phyloP scores from a whole-genome alignment of 2,888 invertebrate species.

The Rhingia rostrata region DNA sequence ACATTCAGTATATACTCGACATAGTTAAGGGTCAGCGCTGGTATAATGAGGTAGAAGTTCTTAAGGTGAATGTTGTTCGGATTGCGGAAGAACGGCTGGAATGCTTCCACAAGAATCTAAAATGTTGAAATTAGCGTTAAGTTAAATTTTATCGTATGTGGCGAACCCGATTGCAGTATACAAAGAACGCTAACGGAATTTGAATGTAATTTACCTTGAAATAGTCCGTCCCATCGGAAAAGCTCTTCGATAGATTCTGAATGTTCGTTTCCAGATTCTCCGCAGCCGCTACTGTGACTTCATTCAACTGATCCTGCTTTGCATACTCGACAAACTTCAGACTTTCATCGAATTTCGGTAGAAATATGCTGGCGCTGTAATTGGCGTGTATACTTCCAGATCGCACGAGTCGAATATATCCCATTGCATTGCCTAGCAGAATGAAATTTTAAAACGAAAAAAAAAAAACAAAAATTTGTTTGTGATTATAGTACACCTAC shows the following conservation, averaged over 20 bases:
- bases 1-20: slow-evolving; percentile 95
- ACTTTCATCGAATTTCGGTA: slow-evolving; percentile 89
- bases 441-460: slow-evolving; percentile 78
- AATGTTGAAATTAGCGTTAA: too few species aligned
- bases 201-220: slow-evolving; percentile 77
- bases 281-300: slow-evolving; percentile 86
- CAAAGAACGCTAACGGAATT: too few species aligned
- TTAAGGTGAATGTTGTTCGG: slow-evolving; percentile 93
- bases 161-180: too few species aligned
- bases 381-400: slow-evolving; percentile 97
- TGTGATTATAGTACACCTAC: slow-evolving; percentile 82
- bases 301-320: slow-evolving; percentile 85
- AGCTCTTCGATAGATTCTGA: slow-evolving; percentile 90
- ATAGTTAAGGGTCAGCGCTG: slow-evolving; percentile 96
- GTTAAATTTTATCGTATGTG: too few species aligned
- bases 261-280: slow-evolving; percentile 91
- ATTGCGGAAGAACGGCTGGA: slow-evolving; percentile 93
- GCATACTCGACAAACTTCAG: slow-evolving; percentile 87
- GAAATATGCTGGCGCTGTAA: slow-evolving; percentile 94
- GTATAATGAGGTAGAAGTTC: slow-evolving; percentile 96
- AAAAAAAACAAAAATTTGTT: too few species aligned
- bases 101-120: slow-evolving; percentile 94
- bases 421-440: slow-evolving; percentile 91
- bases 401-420: slow-evolving; percentile 96
- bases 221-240: slow-evolving; percentile 85